phyloP scores from a whole-genome alignment of 2,888 invertebrate species.

The Spodoptera exigua region DNA sequence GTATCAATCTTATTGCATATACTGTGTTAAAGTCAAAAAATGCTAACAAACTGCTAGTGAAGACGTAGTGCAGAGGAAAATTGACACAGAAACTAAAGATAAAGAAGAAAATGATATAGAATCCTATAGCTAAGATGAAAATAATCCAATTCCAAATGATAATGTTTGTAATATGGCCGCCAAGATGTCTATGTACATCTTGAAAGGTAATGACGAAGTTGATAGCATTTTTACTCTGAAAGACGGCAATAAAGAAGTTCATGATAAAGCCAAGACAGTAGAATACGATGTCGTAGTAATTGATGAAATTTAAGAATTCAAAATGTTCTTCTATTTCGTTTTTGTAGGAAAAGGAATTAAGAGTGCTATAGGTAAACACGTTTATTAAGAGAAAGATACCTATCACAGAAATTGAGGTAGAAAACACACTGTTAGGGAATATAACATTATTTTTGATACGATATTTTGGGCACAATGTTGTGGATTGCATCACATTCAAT shows the following conservation, averaged over 20 bases:
- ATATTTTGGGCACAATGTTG: conserved; percentile 24
- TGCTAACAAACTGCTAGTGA: no score
- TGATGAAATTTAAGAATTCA: no score
- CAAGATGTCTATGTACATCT: conserved; percentile 18
- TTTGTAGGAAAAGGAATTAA: not conserved
- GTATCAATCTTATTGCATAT: no score
- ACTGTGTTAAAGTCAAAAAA: no score
- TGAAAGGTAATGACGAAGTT: conserved; percentile 30
- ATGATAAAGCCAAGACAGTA: conserved; percentile 10
- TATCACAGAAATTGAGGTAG: not conserved
- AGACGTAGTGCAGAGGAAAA: no score
- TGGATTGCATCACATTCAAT: conserved; percentile 19
- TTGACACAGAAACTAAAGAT: no score
- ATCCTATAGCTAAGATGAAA: not conserved
- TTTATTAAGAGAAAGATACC: no score
- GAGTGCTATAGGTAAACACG: no score
- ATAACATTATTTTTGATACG: conserved; percentile 12
- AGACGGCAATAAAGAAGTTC: conserved; percentile 6
- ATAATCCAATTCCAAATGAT: conserved; percentile 9
- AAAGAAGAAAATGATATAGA: no score
- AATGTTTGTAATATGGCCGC: not conserved
- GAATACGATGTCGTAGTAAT: conserved; percentile 1
- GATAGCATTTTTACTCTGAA: conserved; percentile 15
- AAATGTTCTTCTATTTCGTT: no score
- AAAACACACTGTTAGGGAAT: not conserved